Base-by-base conservation (phyloP, 2,113 vertebrate genomes). In the Rynchops niger region DNA sequence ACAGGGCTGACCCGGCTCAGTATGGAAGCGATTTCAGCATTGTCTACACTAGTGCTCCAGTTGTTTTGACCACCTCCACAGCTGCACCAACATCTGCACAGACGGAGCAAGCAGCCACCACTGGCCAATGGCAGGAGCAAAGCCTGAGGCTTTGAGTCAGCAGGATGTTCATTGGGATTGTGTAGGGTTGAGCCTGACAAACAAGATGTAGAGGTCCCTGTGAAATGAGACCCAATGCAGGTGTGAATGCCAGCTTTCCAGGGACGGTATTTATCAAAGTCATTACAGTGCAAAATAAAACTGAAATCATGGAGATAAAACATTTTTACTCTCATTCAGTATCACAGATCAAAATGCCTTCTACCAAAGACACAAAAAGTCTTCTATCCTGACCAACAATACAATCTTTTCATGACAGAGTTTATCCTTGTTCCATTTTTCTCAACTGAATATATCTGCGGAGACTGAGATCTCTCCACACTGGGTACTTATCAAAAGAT, bases 301-400 rank as follows among this genome's bases (percentile, higher is more conserved):
- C 18, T 65, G 55, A 53, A 74, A 63, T 69, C 12, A 42, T 0
- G 3, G 30, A 2, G 1, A 1, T 52, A n/a, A 20, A 69, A 26
- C 5, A 42, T 52, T 77, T 65, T 81, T 58, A 43, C 13, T 61
- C 29, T 56, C 15, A 16, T 38, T 83, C 42, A 71, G 25, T 63
- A 47, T 23, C 38, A 73, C 13, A 43, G 36, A 63, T 70, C 26
- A 81, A 92, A 86, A 69, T 49, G 12, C 36, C 9, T 65, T 62
- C 58, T 62, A 8, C 47, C 42, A 81, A n/a, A 92, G 27, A 14
- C 4, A 4, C 18, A 67, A 19, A 29, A 82, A 26, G 3, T 77
- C 32, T 82, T 66, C 38, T 38, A 1, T 58, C 47, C 20, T 32
- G 38, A 29, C 34, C 38, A 66, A 50, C 22, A 56, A 29, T n/a